A percentile compares a stretch with the other conserved stretches of the same genome.
Conservation (phyloP, 1,140 invertebrate species). For the Tenebrio molitor region DNA sequence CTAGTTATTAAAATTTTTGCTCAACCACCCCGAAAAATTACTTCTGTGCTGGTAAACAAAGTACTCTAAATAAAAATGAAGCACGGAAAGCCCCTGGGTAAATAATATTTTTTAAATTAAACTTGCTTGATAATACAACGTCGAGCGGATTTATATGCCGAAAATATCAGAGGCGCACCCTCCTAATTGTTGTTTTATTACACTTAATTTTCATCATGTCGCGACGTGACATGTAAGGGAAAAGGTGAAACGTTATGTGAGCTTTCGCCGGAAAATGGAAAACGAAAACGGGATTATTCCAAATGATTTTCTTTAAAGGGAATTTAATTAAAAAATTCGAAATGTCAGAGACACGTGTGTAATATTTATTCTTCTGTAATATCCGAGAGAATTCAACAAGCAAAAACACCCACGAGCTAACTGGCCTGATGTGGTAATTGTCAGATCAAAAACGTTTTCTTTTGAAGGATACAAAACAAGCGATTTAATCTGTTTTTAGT, state of each 20-base stretch:
- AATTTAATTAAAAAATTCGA: background rate
- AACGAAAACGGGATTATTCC: too few species aligned
- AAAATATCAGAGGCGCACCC: background rate
- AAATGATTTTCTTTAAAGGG: background rate
- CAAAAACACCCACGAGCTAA: too few species aligned
- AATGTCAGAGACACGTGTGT: background rate
- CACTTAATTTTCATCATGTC: conserved; percentile 22
- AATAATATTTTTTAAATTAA: conserved; percentile 53
- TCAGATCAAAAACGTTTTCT: too few species aligned
- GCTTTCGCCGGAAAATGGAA: conserved; percentile 12
- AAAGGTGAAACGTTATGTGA: conserved; percentile 2
- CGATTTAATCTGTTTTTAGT: too few species aligned
- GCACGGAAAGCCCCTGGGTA: conserved; percentile 43
- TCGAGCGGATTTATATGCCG: conserved; percentile 22
- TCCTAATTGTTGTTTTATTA: conserved; percentile 30
- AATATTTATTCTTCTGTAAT: background rate
- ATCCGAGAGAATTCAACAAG: background rate
- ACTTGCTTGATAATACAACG: conserved; percentile 42
- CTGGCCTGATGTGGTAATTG: too few species aligned
- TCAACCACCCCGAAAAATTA: conserved; percentile 52
- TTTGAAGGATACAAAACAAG: too few species aligned
- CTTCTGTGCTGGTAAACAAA: conserved; percentile 54
- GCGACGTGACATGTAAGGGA: conserved; percentile 14
- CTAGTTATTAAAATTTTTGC: conserved; percentile 54
- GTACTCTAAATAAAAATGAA: conserved; percentile 48